A percentile compares a stretch with the other conserved stretches of the same genome.
Evolutionary conservation across 2,888 invertebrate species (phyloP).

Genomic region (Mycalesis mineus): DNA sequence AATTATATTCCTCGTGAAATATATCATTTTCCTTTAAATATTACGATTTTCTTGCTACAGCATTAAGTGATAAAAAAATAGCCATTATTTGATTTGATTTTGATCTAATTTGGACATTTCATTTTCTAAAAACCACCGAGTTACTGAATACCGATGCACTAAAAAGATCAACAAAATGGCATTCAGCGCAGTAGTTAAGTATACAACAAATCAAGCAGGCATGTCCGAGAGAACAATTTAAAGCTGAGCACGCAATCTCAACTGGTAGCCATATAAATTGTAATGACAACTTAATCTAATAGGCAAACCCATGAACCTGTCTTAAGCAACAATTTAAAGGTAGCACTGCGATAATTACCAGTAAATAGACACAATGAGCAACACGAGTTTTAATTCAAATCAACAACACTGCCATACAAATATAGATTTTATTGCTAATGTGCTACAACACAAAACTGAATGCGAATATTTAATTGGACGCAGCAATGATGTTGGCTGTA

Average conservation of each 20-base stretch:
- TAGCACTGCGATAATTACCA: slow-evolving; percentile 32
- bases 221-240: slow-evolving; percentile 14
- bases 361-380: slow-evolving; percentile 31
- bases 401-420: slow-evolving; percentile 5
- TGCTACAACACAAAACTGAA: slow-evolving; percentile 12
- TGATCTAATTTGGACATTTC: too few relatives aligned
- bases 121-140: too few relatives aligned
- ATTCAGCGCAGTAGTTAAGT: background rate
- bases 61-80: too few relatives aligned
- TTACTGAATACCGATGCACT: background rate
- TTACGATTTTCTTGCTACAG: too few relatives aligned
- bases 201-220: slow-evolving; percentile 1
- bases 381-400: slow-evolving; percentile 13
- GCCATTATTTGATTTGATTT: too few relatives aligned
- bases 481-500: slow-evolving; percentile 22
- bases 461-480: slow-evolving; percentile 18
- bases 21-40: too few relatives aligned
- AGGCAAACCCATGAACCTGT: slow-evolving; percentile 35
- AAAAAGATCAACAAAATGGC: background rate
- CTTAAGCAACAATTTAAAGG: slow-evolving; percentile 35
- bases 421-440: slow-evolving; percentile 3
- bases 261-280: slow-evolving; percentile 31
- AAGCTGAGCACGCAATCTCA: slow-evolving; percentile 24
- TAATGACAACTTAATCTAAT: slow-evolving; percentile 34
- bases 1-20: too few relatives aligned